phyloP scores from a whole-genome alignment of 2,888 invertebrate genomes.

The Melanostoma mellinum region DNA sequence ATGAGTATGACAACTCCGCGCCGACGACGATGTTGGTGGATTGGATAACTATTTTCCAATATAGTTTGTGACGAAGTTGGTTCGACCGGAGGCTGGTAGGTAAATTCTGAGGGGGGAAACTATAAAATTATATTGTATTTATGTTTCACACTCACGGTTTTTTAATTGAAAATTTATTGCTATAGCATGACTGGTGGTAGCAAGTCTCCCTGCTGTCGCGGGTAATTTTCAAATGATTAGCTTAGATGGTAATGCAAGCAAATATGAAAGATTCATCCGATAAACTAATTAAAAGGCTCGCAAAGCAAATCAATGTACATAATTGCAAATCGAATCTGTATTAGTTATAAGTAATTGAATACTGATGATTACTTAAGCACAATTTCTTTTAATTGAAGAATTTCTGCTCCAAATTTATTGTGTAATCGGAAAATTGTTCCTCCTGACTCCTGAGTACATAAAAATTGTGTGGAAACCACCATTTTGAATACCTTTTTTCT shows the following conservation, averaged over 20 bases:
- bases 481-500: no score
- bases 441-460: no score
- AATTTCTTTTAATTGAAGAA: no score
- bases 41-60: conserved; percentile 40
- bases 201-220: conserved; percentile 3
- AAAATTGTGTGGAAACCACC: no score
- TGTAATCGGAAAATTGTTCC: no score
- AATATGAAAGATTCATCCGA: conserved; percentile 47
- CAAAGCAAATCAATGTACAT: no score
- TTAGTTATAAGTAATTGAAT: no score
- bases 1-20: not conserved
- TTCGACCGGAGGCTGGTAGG: no score
- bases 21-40: conserved; percentile 37
- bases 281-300: conserved; percentile 37
- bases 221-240: conserved; percentile 11
- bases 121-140: conserved; percentile 17
- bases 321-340: no score
- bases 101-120: not conserved
- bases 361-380: no score
- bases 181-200: conserved; percentile 33
- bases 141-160: conserved; percentile 40
- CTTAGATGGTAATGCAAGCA: conserved; percentile 3
- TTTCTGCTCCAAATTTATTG: no score
- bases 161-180: conserved; percentile 69
- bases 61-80: conserved; percentile 6